Conservation (phyloP, 2,888 invertebrate species). For the Dascillus cervinus region DNA sequence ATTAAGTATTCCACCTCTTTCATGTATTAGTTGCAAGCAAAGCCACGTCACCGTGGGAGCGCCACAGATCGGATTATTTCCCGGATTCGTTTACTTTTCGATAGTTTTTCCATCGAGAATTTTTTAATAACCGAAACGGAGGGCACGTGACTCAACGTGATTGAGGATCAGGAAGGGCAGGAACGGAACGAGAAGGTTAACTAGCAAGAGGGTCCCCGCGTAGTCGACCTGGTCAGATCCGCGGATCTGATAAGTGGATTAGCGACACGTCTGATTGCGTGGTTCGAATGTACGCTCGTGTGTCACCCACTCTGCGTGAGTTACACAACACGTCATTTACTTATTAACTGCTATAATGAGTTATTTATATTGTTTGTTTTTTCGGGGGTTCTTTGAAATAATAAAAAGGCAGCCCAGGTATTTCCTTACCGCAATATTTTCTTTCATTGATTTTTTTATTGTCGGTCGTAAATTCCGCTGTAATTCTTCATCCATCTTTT, state of each 20-base stretch:
- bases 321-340: constrained; percentile 12
- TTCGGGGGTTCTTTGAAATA: too few relatives aligned
- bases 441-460: too few relatives aligned
- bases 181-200: constrained; percentile 30
- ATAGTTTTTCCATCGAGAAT: too few relatives aligned
- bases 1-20: constrained; percentile 25
- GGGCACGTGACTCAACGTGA: too few relatives aligned
- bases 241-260: constrained; percentile 28
- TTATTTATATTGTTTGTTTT: constrained; percentile 10
- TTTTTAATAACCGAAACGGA: too few relatives aligned
- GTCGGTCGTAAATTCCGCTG: too few relatives aligned
- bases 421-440: too few relatives aligned
- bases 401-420: too few relatives aligned
- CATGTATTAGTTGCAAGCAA: constrained; percentile 20
- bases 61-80: constrained; percentile 19
- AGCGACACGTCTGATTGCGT: constrained; percentile 28
- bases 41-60: constrained; percentile 19
- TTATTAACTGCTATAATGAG: constrained; percentile 13
- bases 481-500: neutral
- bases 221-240: constrained; percentile 26
- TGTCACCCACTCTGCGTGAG: constrained; percentile 13
- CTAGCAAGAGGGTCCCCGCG: constrained; percentile 31
- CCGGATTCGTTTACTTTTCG: neutral
- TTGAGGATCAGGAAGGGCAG: constrained; percentile 26
- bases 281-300: constrained; percentile 15